Evolutionary conservation across 2,888 invertebrate genomes (phyloP).

Genomic region (Polia nebulosa): DNA sequence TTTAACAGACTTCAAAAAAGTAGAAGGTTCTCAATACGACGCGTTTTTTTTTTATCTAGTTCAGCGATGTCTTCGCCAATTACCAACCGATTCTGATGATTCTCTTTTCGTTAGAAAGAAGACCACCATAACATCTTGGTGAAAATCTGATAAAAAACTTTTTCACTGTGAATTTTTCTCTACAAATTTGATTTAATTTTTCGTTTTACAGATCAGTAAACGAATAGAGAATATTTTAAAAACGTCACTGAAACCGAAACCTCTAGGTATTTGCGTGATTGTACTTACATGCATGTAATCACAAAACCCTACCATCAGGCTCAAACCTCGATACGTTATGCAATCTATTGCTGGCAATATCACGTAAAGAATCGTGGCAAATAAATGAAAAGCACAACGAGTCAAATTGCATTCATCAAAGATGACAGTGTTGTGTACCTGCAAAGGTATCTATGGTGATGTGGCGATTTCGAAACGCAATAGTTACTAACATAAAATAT

Average conservation of each 20-base stretch:
- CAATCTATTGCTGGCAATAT: constrained; percentile 11
- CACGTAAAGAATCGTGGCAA: neutral
- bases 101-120: no score
- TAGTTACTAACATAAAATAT: neutral
- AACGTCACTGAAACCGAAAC: neutral
- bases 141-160: no score
- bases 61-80: no score
- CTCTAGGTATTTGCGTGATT: neutral
- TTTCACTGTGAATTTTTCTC: no score
- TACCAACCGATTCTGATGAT: no score
- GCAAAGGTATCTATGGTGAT: neutral
- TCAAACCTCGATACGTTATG: neutral
- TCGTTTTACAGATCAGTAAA: no score
- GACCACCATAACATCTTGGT: no score
- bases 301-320: neutral
- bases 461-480: neutral
- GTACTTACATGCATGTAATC: neutral
- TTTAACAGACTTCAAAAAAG: no score
- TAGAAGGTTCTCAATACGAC: no score
- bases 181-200: no score
- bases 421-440: neutral
- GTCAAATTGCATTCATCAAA: neutral
- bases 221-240: no score
- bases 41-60: no score
- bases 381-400: constrained; percentile 1